These are phyloP conservation scores for Myocastor coypus DNA, from an alignment of 2,113 vertebrate species.

Conservation along the genomic window DNA sequence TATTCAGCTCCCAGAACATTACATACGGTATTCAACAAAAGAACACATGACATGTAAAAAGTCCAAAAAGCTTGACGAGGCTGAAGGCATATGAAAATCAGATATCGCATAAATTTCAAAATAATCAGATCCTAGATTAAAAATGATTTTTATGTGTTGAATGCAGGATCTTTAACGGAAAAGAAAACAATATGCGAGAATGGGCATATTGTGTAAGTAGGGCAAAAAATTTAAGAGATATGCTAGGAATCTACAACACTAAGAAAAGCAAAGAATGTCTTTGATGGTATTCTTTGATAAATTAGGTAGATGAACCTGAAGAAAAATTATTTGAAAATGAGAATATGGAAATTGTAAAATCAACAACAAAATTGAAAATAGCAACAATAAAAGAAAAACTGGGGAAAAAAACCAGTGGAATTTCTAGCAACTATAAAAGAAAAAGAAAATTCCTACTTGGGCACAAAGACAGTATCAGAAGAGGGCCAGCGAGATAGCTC, in stretches of 20 bases:
- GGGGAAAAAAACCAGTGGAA: neutral
- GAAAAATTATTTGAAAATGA: neutral
- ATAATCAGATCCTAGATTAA: neutral
- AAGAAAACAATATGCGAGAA: neutral
- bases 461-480: too few relatives aligned
- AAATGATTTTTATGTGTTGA: too few relatives aligned
- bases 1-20: neutral
- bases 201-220: too few relatives aligned
- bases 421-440: neutral
- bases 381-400: neutral
- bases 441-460: neutral
- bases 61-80: neutral
- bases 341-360: neutral
- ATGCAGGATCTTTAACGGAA: too few relatives aligned
- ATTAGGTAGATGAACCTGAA: neutral
- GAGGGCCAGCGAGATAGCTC: too few relatives aligned
- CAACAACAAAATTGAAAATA: neutral
- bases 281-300: neutral
- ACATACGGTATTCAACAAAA: neutral
- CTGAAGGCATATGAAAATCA: neutral
- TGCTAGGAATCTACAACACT: neutral
- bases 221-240: neutral
- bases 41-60: neutral
- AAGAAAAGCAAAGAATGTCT: neutral
- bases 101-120: neutral